Conservation (phyloP, 2,113 vertebrate genomes). For the Pelvicachromis taeniatus region DNA sequence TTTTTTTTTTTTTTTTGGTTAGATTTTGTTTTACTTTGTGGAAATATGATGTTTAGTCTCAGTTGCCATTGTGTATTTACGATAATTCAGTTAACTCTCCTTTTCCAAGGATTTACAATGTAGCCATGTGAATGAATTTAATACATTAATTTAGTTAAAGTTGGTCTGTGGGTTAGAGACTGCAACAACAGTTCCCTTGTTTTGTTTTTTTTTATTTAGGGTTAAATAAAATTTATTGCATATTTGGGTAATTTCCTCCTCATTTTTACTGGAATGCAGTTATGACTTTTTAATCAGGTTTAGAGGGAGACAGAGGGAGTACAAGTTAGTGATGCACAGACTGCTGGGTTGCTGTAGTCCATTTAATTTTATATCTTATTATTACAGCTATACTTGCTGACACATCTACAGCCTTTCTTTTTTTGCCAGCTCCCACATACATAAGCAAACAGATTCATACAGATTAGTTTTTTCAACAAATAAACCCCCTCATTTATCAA, state of each 20-base stretch:
- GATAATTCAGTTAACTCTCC: background rate
- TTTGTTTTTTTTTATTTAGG: slow-evolving; percentile 9
- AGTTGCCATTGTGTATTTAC: background rate
- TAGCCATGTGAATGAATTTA: background rate
- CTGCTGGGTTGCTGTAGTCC: background rate
- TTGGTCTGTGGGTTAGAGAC: background rate
- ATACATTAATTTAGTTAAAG: background rate
- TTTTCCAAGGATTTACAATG: background rate
- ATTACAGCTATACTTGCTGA: background rate
- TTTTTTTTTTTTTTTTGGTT: too few relatives aligned
- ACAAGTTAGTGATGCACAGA: background rate
- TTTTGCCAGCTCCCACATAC: background rate
- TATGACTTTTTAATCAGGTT: slow-evolving; percentile 31
- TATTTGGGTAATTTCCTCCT: background rate
- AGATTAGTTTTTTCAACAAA: background rate
- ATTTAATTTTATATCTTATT: background rate
- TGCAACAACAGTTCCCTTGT: background rate
- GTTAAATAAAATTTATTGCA: background rate
- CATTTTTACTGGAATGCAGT: background rate
- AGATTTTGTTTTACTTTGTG: background rate
- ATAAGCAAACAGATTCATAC: background rate
- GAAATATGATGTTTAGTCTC: background rate
- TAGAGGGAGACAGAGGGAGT: background rate
- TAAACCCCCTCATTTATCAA: background rate
- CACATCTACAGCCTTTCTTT: background rate